Evolutionary conservation across 2,113 vertebrate species (phyloP), one percentile per base, ranked within the genome.

Genomic region (Heliornis fulica): DNA sequence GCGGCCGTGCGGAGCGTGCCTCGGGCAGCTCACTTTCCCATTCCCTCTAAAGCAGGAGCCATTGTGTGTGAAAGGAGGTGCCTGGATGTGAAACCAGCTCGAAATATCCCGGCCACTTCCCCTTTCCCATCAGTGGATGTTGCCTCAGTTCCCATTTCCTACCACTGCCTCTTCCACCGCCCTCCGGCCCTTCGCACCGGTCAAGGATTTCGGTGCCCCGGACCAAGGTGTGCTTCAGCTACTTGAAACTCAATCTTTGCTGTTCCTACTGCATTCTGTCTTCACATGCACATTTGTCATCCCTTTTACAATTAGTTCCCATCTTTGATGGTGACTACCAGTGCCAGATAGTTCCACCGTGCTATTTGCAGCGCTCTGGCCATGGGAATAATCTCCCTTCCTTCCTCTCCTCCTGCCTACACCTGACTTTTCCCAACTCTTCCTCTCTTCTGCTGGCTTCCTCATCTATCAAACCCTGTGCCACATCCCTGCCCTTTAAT

Each of bases 91-190:
- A 96, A 95, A 96, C 51, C 79, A 77, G 81, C 93, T 92, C 95
- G 94, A 78, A 86, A 71, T 61, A 74, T 68, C 48, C 51, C 7
- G 0, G 46, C 43, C 72, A 94, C 96, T 97, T 97, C 96, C 56
- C 83, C 86, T 96, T 97, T 96, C 96, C 90, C 92, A 89, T 29
- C 85, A 90, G 60, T 3, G 74, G 76, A 28, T 36, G 1, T 38
- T 83, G 72, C 96, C 81, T 93, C 85, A 89, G 92, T 96, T 97
- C 94, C 90, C 34, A 2, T 96, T 96, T 92, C 82, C 85, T 40
- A 9, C 15, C 2, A 28, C 6, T 43, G 65, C 50, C 40, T 28
- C 61, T 51, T 20, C 32, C 53, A 23, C 4, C 0, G 0, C 38
- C 77, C 71, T 54, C 38, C 7, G 56, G 46, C 19, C 46, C 51